phyloP scores from a whole-genome alignment of 1,140 invertebrate genomes.

The Ceratina calcarata region DNA sequence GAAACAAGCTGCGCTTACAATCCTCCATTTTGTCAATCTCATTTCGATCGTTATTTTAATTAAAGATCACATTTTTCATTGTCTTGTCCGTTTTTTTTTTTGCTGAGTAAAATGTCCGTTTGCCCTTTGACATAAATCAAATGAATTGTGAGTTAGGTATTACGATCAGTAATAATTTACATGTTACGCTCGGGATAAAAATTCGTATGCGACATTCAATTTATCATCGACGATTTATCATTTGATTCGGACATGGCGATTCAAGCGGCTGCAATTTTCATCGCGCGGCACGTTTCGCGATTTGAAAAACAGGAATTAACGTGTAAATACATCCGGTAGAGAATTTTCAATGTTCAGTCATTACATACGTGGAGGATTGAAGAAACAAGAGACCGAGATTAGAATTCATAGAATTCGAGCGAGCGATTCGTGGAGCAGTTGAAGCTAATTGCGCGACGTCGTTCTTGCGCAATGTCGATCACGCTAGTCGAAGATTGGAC shows the following conservation, averaged over 20 bases:
- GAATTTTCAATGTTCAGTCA: not conserved
- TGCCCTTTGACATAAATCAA: conserved; percentile 24
- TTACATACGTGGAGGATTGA: no score
- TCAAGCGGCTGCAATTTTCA: not conserved
- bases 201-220: conserved; percentile 37
- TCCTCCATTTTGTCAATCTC: not conserved
- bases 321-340: no score
- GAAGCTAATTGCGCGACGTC: conserved; percentile 3
- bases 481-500: not conserved
- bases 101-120: not conserved
- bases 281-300: no score
- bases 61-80: not conserved
- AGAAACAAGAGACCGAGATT: not conserved
- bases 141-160: conserved; percentile 14
- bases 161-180: conserved; percentile 16
- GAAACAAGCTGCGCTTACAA: not conserved
- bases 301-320: no score
- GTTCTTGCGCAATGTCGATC: not conserved
- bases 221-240: conserved; percentile 30
- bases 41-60: not conserved
- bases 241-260: not conserved
- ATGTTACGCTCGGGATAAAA: conserved; percentile 11
- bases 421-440: not conserved
- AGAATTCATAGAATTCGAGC: not conserved
- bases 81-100: not conserved